phyloP scores from a whole-genome alignment of 2,797 vertebrate genomes.

The Rhinella marina region DNA sequence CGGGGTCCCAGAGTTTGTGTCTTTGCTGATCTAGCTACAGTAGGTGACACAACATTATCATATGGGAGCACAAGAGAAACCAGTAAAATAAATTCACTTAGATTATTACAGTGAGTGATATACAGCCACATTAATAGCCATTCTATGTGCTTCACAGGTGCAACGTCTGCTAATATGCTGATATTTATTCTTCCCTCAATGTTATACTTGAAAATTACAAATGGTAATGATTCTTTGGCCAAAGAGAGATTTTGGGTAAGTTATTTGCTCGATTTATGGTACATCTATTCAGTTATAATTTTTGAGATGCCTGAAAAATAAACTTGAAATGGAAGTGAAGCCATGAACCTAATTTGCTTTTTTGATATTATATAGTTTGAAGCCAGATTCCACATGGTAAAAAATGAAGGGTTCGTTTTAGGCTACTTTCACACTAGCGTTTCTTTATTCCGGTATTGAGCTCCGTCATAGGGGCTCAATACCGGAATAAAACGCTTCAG shows the following conservation, averaged over 20 bases:
- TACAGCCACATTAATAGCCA: neutral
- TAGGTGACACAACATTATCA: neutral
- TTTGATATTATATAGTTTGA: neutral
- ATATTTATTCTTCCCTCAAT: conserved; percentile 82
- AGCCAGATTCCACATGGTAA: neutral
- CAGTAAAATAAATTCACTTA: neutral
- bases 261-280: neutral
- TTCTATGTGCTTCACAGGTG: conserved; percentile 71
- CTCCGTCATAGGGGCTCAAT: too few relatives aligned
- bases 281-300: neutral
- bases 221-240: conserved; percentile 72
- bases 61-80: neutral
- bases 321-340: neutral
- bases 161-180: conserved; percentile 81
- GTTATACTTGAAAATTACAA: conserved; percentile 79
- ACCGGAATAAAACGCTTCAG: too few relatives aligned
- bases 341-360: neutral
- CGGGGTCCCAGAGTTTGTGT: neutral
- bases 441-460: too few relatives aligned
- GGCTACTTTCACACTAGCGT: too few relatives aligned
- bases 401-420: neutral
- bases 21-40: neutral
- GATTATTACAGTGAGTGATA: neutral
- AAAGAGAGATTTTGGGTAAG: conserved; percentile 79
- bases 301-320: neutral